These are phyloP conservation scores for Gallinago stenura DNA, from an alignment of 2,797 vertebrate genomes.

Conservation along the genomic window DNA sequence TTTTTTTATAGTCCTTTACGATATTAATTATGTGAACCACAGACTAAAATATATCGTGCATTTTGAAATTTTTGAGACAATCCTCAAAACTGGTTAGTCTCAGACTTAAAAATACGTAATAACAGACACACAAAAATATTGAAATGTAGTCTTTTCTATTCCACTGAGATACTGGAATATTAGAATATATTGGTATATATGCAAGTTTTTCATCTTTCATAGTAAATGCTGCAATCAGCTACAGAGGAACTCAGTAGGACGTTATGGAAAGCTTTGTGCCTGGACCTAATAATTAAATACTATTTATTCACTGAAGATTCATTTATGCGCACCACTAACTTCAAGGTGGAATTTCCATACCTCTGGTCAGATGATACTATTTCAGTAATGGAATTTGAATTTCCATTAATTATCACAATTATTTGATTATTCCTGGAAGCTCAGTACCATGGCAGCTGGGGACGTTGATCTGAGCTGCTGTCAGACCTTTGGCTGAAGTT, in stretches of 20 bases:
- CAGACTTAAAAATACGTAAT: not conserved
- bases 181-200: not conserved
- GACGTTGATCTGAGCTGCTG: not conserved
- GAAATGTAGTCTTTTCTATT: not conserved
- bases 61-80: not conserved
- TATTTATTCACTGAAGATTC: not conserved
- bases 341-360: not conserved
- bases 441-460: not conserved
- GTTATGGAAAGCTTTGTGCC: not conserved
- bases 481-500: not conserved
- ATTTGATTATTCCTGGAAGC: not conserved
- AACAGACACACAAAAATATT: not conserved
- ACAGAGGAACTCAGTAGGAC: not conserved
- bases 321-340: not conserved
- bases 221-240: not conserved
- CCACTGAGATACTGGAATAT: not conserved
- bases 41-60: not conserved
- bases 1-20: fast-evolving
- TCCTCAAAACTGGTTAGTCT: not conserved
- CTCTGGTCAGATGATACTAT: not conserved
- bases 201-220: not conserved
- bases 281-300: not conserved
- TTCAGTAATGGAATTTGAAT: not conserved
- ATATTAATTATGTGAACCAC: not conserved
- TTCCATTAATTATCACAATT: not conserved